phyloP scores from a whole-genome alignment of 2,888 invertebrate species.

The Ligdia adustata region DNA sequence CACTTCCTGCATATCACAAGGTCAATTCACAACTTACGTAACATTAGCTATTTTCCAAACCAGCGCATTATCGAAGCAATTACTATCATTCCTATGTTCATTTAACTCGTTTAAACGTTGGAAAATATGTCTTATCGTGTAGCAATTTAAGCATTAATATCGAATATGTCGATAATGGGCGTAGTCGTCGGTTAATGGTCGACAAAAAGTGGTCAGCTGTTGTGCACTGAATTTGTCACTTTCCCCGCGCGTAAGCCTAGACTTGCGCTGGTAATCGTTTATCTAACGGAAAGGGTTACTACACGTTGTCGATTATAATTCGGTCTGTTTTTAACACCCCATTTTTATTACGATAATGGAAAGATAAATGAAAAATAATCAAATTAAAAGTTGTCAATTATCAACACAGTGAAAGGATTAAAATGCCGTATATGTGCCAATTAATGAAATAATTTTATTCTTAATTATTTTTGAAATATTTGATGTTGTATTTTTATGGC shows the following conservation, averaged over 20 bases:
- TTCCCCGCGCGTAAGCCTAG: slow-evolving; percentile 58
- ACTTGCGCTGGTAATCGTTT: slow-evolving; percentile 54
- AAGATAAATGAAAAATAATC: too few relatives aligned
- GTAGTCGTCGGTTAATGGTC: slow-evolving; percentile 39
- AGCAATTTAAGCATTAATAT: slow-evolving; percentile 9
- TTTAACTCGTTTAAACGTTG: not conserved
- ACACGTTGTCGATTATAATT: slow-evolving; percentile 44
- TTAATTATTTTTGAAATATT: too few relatives aligned
- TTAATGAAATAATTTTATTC: too few relatives aligned
- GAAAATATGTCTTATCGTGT: slow-evolving; percentile 17
- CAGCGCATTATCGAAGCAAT: not conserved
- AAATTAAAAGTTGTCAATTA: too few relatives aligned
- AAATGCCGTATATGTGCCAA: too few relatives aligned
- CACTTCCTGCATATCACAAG: slow-evolving; percentile 9
- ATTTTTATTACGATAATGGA: too few relatives aligned
- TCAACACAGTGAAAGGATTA: too few relatives aligned
- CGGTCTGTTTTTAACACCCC: too few relatives aligned
- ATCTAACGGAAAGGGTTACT: slow-evolving; percentile 45
- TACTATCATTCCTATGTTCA: not conserved
- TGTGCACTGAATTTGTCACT: slow-evolving; percentile 62
- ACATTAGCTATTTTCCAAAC: slow-evolving; percentile 10
- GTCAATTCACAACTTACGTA: not conserved
- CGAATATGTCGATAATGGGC: slow-evolving; percentile 18
- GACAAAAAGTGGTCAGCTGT: slow-evolving; percentile 43
- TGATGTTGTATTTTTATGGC: too few relatives aligned